A percentile compares a stretch with the other conserved stretches of the same genome.
Conservation (phyloP, 2,888 invertebrate species). For the Arenicola marina region DNA sequence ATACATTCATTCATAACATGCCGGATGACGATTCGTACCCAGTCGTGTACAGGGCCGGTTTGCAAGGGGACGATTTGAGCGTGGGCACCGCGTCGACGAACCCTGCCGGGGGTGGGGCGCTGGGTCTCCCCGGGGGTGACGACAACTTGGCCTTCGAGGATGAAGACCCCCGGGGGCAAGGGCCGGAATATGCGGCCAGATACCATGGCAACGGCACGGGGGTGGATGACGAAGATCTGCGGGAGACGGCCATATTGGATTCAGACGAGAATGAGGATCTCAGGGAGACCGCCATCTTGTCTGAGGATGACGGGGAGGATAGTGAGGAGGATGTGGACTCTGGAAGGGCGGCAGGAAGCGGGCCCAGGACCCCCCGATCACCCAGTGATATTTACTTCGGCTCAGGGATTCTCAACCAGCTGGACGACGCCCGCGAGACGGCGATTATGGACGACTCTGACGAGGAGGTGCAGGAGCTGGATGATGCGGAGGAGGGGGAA, state of each 20-base stretch:
- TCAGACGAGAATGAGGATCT: constrained; percentile 7
- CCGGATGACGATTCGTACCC: constrained; percentile 3
- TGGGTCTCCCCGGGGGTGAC: neutral
- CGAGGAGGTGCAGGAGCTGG: constrained; percentile 8
- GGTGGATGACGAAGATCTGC: constrained; percentile 9
- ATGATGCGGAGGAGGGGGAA: neutral
- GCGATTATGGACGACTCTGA: constrained; percentile 16
- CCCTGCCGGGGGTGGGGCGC: neutral
- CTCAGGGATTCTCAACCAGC: neutral
- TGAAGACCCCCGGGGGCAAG: neutral
- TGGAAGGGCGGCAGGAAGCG: neutral
- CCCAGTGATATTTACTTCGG: constrained; percentile 7
- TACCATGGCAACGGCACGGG: neutral
- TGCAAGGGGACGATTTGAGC: constrained; percentile 2
- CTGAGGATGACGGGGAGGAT: constrained; percentile 8
- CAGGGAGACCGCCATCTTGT: constrained; percentile 17
- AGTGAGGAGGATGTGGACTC: neutral
- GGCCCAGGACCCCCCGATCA: neutral
- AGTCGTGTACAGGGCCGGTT: neutral
- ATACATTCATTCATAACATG: neutral
- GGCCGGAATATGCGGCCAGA: too few species aligned
- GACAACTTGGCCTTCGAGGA: neutral
- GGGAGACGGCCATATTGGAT: constrained; percentile 22
- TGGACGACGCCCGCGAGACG: constrained; percentile 10
- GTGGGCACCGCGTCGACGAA: neutral